Base-by-base conservation (phyloP, 2,797 vertebrate genomes). In the Hylomyscus alleni region DNA sequence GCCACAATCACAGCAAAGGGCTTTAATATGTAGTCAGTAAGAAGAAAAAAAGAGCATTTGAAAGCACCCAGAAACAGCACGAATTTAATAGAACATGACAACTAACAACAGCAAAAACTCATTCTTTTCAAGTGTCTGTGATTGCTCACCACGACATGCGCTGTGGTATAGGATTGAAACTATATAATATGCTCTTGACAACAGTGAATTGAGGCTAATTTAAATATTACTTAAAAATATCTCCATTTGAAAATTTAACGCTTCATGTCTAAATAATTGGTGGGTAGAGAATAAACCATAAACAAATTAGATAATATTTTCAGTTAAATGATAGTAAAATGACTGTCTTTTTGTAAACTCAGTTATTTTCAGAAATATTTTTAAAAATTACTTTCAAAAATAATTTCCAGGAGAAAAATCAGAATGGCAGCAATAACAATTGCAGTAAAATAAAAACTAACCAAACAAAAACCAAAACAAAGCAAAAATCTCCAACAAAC, bases 231-330 rank as follows among this genome's bases (percentile, higher is more conserved):
- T 92, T 82, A 34, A 87, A 86, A 96, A 90, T 52, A 37, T 44
- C 17, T 24, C 19, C 69, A 50, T 65, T 87, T 87, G 34, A 10
- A 94, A 90, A 90, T 90, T 84, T 88, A 90, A 37, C 1, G 83
- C 37, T 17, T 6, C 0, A 82, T 72, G 92, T 94, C 20, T 58
- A 89, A 86, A 72, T 84, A 76, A 80, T 15, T 87, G 17, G 47
- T 73, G 6, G 9, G 15, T 60, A 77, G 83, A 40, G 29, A 90
- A 78, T 47, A 75, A 84, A 65, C 60, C 4, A 85, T 31, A 93
- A 15, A 4, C 14, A 88, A 75, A 94, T 84, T 47, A 82, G 26
- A 67, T 34, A 20, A 31, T 40, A 62, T 60, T 92, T 44, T 88
- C 24, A 73, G 2, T 20, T 29, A 93, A 93, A 75, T n/a, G 2